These are phyloP conservation scores for Stichodactyla helianthus DNA, from an alignment of 64 coral and sea anemone genomes.

Conservation along the genomic window DNA sequence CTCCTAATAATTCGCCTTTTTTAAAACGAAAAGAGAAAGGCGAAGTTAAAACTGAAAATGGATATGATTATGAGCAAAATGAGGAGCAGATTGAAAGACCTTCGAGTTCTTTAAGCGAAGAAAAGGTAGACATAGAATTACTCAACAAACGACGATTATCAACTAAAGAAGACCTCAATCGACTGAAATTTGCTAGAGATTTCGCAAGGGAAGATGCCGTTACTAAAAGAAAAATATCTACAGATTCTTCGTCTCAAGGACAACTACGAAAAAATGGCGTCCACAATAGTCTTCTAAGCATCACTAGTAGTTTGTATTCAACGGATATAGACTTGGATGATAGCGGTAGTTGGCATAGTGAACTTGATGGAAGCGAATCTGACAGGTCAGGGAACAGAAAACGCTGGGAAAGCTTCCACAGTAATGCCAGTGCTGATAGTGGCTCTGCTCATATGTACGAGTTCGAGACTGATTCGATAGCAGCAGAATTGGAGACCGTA, in stretches of 20 bases:
- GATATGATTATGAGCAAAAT: neutral
- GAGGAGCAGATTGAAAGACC: neutral
- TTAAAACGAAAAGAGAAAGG: neutral
- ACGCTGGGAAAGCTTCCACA: slow-evolving; percentile 97
- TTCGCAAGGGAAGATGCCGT: neutral
- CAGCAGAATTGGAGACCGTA: slow-evolving; percentile 48
- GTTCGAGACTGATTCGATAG: slow-evolving; percentile 72
- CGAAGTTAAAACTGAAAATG: neutral
- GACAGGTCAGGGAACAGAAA: slow-evolving; percentile 2
- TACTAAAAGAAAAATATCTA: neutral
- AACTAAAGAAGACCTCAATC: neutral
- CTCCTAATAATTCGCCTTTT: slow-evolving; percentile 7
- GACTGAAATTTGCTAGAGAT: neutral
- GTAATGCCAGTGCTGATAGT: slow-evolving; percentile 91
- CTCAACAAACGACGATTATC: neutral
- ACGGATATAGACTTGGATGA: slow-evolving; percentile 72
- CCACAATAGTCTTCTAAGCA: slow-evolving; percentile 79
- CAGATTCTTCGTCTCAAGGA: slow-evolving; percentile 9
- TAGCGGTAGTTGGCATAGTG: slow-evolving; percentile 38
- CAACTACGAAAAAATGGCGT: slow-evolving; percentile 26
- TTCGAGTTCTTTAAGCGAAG: neutral
- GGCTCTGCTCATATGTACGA: slow-evolving; percentile 86
- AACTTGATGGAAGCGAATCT: slow-evolving; percentile 26
- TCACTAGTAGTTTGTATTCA: slow-evolving; percentile 56
- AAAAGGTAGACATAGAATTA: neutral